Conservation (phyloP, 1,140 invertebrate species). For the Caerostris darwini region DNA sequence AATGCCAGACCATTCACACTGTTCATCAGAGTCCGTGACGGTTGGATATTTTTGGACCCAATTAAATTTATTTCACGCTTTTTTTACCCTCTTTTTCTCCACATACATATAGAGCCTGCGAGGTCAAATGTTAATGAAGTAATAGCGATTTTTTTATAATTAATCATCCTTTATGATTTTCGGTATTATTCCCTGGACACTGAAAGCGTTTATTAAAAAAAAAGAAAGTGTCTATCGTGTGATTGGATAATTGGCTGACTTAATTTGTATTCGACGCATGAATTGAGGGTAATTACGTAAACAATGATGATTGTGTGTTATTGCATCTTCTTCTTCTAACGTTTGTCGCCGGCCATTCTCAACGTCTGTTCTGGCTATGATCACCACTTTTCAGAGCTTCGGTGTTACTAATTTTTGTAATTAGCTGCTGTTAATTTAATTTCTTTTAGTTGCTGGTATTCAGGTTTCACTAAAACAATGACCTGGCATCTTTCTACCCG, state of each 20-base stretch:
- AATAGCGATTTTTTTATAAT: slow-evolving; percentile 77
- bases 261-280: slow-evolving; percentile 74
- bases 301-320: slow-evolving; percentile 75
- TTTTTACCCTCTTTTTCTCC: slow-evolving; percentile 33
- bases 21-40: not conserved
- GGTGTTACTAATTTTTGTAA: slow-evolving; percentile 65
- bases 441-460: slow-evolving; percentile 18
- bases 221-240: slow-evolving; percentile 55
- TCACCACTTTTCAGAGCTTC: slow-evolving; percentile 18
- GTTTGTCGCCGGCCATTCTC: slow-evolving; percentile 35
- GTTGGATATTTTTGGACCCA: slow-evolving; percentile 58
- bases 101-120: slow-evolving; percentile 30
- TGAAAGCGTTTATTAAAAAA: slow-evolving; percentile 75
- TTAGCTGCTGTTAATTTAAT: slow-evolving; percentile 61
- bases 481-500: not conserved
- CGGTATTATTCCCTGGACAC: slow-evolving; percentile 74
- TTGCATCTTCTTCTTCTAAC: slow-evolving; percentile 51
- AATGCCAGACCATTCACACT: not conserved
- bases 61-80: slow-evolving; percentile 69
- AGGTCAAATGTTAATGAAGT: slow-evolving; percentile 77
- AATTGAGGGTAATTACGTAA: slow-evolving; percentile 71
- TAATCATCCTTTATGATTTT: slow-evolving; percentile 77
- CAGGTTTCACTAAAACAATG: slow-evolving; percentile 56
- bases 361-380: not conserved
- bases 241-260: slow-evolving; percentile 73